Conservation (phyloP, 2,888 invertebrate genomes). For the Disparrhopalites patrizii region DNA sequence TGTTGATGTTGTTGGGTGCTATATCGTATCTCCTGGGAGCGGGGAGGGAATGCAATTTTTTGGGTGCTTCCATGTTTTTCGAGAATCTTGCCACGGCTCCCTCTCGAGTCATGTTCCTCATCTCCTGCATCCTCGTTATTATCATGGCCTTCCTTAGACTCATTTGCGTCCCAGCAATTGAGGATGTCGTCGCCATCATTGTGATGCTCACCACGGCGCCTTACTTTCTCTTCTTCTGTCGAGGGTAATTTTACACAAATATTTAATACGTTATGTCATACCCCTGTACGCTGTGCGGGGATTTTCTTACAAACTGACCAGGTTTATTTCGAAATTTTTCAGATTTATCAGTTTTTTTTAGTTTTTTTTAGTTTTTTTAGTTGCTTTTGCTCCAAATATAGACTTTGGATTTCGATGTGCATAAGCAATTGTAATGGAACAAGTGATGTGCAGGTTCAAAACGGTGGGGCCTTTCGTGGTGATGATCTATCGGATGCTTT, state of each 20-base stretch:
- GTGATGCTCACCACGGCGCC: slow-evolving; percentile 95
- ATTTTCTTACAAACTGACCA: too few species aligned
- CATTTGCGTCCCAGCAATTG: slow-evolving; percentile 77
- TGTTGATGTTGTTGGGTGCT: slow-evolving; percentile 75
- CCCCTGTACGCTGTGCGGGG: neutral
- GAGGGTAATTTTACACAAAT: slow-evolving; percentile 51
- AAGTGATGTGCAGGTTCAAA: slow-evolving; percentile 82
- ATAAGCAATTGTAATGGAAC: too few species aligned
- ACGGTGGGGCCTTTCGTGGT: slow-evolving; percentile 99
- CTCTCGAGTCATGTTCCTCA: slow-evolving; percentile 86
- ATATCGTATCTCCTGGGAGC: slow-evolving; percentile 79
- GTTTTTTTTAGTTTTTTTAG: too few species aligned
- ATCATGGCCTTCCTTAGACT: slow-evolving; percentile 78
- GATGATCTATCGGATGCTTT: slow-evolving; percentile 98
- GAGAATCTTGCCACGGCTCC: slow-evolving; percentile 88
- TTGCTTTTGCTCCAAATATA: too few species aligned
- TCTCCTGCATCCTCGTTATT: slow-evolving; percentile 85
- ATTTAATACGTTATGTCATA: neutral
- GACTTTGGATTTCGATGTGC: neutral
- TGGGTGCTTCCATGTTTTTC: slow-evolving; percentile 89
- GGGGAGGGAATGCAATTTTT: slow-evolving; percentile 79
- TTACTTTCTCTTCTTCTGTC: slow-evolving; percentile 95
- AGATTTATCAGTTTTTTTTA: too few species aligned
- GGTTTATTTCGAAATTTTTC: too few species aligned
- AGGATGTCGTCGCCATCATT: slow-evolving; percentile 85